A percentile compares a stretch with the other conserved stretches of the same genome.
phyloP scores from a whole-genome alignment of 2,797 vertebrate species.

The Sebastes wilsoni region DNA sequence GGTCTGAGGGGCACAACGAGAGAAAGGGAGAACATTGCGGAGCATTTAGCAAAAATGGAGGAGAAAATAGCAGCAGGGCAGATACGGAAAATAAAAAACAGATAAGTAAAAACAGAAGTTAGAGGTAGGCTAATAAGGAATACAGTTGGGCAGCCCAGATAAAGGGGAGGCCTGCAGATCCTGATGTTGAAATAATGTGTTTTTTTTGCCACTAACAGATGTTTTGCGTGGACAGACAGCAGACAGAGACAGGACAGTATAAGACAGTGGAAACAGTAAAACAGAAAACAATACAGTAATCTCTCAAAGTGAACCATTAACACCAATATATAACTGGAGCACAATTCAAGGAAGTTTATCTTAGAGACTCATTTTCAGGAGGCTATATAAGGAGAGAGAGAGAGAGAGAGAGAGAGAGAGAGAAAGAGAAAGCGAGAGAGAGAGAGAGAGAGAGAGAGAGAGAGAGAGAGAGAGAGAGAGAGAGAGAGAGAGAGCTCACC shows the following conservation, averaged over 20 bases:
- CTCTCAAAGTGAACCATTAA: background rate
- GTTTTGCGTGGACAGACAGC: constrained; percentile 25
- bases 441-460: background rate
- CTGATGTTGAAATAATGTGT: background rate
- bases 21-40: background rate
- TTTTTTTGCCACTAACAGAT: constrained; percentile 12
- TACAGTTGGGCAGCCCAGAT: background rate
- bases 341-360: background rate
- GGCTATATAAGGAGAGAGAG: background rate
- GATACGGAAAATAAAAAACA: background rate
- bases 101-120: background rate
- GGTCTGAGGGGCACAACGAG: constrained; percentile 78
- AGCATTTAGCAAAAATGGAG: background rate
- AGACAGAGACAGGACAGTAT: constrained; percentile 64
- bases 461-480: background rate
- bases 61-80: background rate
- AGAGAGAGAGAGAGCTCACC: constrained; percentile 85
- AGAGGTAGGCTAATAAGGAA: background rate
- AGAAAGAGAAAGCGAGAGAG: background rate
- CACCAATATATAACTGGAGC: background rate
- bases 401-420: background rate
- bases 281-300: background rate
- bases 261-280: constrained; percentile 62
- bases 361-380: background rate
- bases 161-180: background rate